These are phyloP conservation scores for Drosophila leontia DNA, from an alignment of 1,140 invertebrate species.

Conservation along the genomic window DNA sequence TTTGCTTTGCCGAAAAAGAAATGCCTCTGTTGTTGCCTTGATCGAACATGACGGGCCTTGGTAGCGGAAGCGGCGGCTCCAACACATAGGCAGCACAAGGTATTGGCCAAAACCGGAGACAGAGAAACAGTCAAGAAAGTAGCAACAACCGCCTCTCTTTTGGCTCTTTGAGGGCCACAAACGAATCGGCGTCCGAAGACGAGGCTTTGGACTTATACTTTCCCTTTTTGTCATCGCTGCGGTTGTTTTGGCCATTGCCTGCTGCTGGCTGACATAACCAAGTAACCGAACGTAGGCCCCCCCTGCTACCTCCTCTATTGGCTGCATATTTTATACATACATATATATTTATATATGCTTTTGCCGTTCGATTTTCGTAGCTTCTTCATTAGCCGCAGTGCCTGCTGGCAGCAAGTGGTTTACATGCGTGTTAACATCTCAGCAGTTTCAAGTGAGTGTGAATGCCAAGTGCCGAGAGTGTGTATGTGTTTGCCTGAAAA, in stretches of 20 bases:
- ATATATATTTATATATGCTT: slow-evolving; percentile 10
- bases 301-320: slow-evolving; percentile 39
- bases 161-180: slow-evolving; percentile 46
- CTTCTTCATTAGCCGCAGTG: slow-evolving; percentile 46
- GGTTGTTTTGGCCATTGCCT: slow-evolving; percentile 25
- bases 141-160: slow-evolving; percentile 34
- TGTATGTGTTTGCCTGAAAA: slow-evolving; percentile 29
- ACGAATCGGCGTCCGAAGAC: slow-evolving; percentile 46
- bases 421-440: slow-evolving; percentile 71
- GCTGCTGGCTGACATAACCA: slow-evolving; percentile 68
- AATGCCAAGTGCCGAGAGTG: slow-evolving; percentile 25
- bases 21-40: slow-evolving; percentile 28
- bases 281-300: slow-evolving; percentile 13
- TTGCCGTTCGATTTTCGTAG: slow-evolving; percentile 47
- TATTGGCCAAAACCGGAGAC: slow-evolving; percentile 53
- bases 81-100: slow-evolving; percentile 20
- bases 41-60: slow-evolving; percentile 45
- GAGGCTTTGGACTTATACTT: slow-evolving; percentile 78
- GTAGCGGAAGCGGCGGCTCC: slow-evolving; percentile 51
- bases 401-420: slow-evolving; percentile 46
- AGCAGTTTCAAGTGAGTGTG: slow-evolving; percentile 36
- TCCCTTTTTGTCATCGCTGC: slow-evolving; percentile 73
- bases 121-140: slow-evolving; percentile 61
- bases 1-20: slow-evolving; percentile 33
- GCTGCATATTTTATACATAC: slow-evolving; percentile 50